Base-by-base conservation (phyloP, 2,113 vertebrate genomes). In the Apistogramma diplotaenia region DNA sequence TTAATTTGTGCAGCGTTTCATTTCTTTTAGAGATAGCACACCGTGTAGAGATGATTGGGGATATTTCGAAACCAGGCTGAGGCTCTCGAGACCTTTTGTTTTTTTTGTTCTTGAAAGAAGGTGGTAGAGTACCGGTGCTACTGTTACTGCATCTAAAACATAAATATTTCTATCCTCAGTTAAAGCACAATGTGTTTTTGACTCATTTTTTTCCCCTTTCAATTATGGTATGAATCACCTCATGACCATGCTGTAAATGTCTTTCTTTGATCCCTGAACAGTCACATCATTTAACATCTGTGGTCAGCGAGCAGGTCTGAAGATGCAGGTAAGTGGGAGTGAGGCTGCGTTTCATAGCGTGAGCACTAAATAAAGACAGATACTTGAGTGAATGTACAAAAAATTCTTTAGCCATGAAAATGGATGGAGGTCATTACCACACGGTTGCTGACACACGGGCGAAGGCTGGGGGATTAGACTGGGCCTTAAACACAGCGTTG, bases 61-160 rank as follows among this genome's bases (percentile, higher is more conserved):
- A 67, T 29, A 5, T 67, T 67, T 67, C 40, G 29, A 46, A 67
- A 0, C 25, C 62, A 49, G 49, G 49, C 9, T 49, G 23, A 12
- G 16, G 9, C 62, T 70, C 16, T 70, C 4, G 40, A 49, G 62
- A 18, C 5, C 16, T 0, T 23, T 49, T 70, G 23, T 7, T 51
- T 19, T 19, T n/a, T 49, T 67, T 49, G 62, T 49, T 43, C 43
- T 49, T 29, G 40, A 0, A n/a, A 29, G 16, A 49, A 49, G 43
- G 0, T 19, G 13, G 13, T 3, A 43, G 60, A 40, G 43, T 43
- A 1, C 9, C 13, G 0, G 21, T 43, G 62, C 40, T 3, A 23
- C 6, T 67, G 40, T 49, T 67, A 40, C 62, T 49, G 62, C 16
- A 29, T 70, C 16, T 49, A 19, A 70, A 49, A 29, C 27, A 43